These are phyloP conservation scores for Marmota monax DNA, from an alignment of 2,113 vertebrate species.

Conservation along the genomic window DNA sequence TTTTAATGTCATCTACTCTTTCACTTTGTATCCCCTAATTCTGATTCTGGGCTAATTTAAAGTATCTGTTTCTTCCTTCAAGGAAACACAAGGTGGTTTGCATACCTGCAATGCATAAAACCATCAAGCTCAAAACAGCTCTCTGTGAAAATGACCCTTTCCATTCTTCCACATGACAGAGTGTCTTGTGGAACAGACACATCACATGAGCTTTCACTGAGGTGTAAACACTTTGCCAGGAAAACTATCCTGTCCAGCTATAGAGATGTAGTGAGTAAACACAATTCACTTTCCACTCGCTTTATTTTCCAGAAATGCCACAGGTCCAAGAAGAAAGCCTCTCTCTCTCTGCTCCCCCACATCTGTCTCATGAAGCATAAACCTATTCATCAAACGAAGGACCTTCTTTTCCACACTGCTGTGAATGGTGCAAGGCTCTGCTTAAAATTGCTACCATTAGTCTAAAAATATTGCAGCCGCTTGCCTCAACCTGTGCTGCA, in stretches of 20 bases:
- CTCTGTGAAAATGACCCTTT: not conserved
- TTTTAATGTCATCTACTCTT: not conserved
- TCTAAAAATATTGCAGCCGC: conserved; percentile 19
- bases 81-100: not conserved
- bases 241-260: not conserved
- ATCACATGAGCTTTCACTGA: not conserved
- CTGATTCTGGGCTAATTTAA: conserved; percentile 9
- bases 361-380: not conserved
- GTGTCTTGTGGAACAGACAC: conserved; percentile 6
- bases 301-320: not conserved
- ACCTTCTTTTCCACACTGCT: not conserved
- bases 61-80: conserved; percentile 26
- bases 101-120: not conserved
- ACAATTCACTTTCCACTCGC: not conserved
- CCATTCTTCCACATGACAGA: not conserved
- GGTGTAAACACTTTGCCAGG: not conserved
- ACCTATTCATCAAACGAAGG: conserved; percentile 4
- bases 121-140: not conserved
- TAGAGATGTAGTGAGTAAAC: not conserved
- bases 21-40: not conserved
- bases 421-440: not conserved
- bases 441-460: not conserved
- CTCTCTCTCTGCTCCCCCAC: not conserved
- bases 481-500: not conserved
- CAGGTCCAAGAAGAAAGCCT: not conserved